Conservation (phyloP, 2,888 invertebrate species). For the Brachynemurus nebulosus region DNA sequence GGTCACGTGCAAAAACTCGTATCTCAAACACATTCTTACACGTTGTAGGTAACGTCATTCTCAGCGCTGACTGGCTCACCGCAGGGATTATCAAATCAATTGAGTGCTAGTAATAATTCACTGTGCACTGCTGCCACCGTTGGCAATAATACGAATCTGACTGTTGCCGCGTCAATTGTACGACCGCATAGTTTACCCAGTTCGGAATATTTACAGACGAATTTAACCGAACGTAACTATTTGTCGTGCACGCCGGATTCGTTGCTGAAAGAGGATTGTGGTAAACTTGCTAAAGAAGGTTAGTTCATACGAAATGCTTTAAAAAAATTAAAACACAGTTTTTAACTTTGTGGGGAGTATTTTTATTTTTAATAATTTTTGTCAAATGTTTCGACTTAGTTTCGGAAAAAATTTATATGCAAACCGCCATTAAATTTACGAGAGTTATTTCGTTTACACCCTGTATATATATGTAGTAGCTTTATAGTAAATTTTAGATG, state of each 20-base stretch:
- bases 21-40: not conserved
- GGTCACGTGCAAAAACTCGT: not conserved
- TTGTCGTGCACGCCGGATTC: slow-evolving; percentile 20
- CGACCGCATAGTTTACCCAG: slow-evolving; percentile 43
- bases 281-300: slow-evolving; percentile 54
- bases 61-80: slow-evolving; percentile 25
- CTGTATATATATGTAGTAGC: too few relatives aligned
- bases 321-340: too few relatives aligned
- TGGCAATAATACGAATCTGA: slow-evolving; percentile 18
- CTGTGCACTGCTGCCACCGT: slow-evolving; percentile 20
- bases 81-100: slow-evolving; percentile 14
- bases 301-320: too few relatives aligned
- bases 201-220: slow-evolving; percentile 31
- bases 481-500: too few relatives aligned
- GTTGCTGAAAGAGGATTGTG: slow-evolving; percentile 42
- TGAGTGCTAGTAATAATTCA: slow-evolving; percentile 24
- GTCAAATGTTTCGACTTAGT: too few relatives aligned
- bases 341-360: too few relatives aligned
- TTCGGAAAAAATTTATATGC: too few relatives aligned
- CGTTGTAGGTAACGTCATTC: slow-evolving; percentile 24
- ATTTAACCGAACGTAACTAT: slow-evolving; percentile 19
- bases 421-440: too few relatives aligned
- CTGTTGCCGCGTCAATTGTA: slow-evolving; percentile 30
- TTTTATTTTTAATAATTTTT: too few relatives aligned
- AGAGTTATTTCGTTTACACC: too few relatives aligned